A percentile compares a stretch with the other conserved stretches of the same genome.
Evolutionary conservation across 2,113 vertebrate species (phyloP).

Genomic region (Centrocercus urophasianus): DNA sequence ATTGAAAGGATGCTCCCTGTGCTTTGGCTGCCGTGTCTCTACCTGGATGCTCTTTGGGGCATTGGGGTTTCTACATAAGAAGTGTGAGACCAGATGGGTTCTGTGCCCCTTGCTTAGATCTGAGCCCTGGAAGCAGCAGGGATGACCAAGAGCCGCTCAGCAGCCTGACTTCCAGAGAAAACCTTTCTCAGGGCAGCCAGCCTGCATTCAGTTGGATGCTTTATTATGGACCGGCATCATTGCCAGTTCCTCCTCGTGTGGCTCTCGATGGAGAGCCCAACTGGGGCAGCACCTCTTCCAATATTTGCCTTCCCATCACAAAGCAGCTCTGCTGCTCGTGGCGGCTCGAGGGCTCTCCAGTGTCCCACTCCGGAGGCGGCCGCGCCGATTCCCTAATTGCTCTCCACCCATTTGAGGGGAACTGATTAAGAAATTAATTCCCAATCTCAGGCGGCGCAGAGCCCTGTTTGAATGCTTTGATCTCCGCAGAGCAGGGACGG

Average conservation of each 20-base stretch:
- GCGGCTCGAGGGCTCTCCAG: not conserved
- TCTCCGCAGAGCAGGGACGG: rapidly evolving
- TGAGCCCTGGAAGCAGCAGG: not conserved
- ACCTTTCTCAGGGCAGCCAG: not conserved
- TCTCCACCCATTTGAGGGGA: not conserved
- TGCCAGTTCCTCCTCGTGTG: not conserved
- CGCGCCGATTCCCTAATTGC: not conserved
- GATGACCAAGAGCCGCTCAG: not conserved
- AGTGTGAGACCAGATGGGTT: too few relatives aligned
- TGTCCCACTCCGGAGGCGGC: not conserved
- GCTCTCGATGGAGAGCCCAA: not conserved
- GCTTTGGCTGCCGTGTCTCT: too few relatives aligned
- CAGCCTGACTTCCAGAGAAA: not conserved
- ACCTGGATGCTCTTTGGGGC: not conserved
- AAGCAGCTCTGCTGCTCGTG: not conserved
- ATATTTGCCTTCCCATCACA: conserved; percentile 11
- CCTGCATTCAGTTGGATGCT: not conserved
- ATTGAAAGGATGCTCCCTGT: not conserved
- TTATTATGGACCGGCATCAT: not conserved
- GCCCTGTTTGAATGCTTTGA: not conserved
- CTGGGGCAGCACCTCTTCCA: not conserved
- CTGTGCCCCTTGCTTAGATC: not conserved
- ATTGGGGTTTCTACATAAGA: not conserved
- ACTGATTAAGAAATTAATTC: conserved; percentile 17
- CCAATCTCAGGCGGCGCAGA: not conserved